Evolutionary conservation across 2,113 vertebrate species (phyloP).

Genomic region (Willisornis vidua): DNA sequence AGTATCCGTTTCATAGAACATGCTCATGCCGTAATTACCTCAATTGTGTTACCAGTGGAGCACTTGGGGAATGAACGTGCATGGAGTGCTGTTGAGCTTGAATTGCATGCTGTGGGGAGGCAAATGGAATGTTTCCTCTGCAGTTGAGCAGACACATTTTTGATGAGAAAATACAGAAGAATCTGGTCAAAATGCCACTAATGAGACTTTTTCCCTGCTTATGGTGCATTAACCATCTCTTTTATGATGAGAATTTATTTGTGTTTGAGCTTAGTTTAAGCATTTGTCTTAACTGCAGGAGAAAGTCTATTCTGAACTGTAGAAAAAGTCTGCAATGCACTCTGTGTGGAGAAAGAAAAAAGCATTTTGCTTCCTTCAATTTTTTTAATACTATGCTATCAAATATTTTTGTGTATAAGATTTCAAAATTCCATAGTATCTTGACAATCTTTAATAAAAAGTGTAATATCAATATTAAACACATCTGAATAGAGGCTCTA

Average conservation of each 20-base stretch:
- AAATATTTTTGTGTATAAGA: background rate
- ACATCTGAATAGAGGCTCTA: conserved; percentile 52
- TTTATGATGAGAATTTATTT: background rate
- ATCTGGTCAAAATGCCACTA: background rate
- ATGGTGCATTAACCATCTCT: background rate
- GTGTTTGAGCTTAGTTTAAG: background rate
- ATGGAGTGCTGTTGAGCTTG: background rate
- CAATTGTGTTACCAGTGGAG: background rate
- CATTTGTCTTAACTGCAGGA: background rate
- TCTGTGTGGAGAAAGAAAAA: background rate
- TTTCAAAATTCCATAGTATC: background rate
- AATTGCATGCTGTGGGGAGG: background rate
- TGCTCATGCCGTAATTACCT: background rate
- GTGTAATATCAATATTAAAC: background rate
- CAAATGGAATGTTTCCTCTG: background rate
- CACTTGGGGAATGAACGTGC: background rate
- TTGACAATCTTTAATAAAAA: conserved; percentile 52
- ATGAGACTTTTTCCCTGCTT: background rate
- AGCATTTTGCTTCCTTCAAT: background rate
- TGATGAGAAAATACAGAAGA: background rate
- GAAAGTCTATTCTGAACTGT: background rate
- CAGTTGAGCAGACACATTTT: background rate
- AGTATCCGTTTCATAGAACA: conserved; percentile 44
- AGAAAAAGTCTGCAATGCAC: background rate
- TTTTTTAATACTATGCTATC: background rate